These are phyloP conservation scores for Etheostoma nigrum DNA, from an alignment of 2,797 vertebrate species.

Conservation along the genomic window DNA sequence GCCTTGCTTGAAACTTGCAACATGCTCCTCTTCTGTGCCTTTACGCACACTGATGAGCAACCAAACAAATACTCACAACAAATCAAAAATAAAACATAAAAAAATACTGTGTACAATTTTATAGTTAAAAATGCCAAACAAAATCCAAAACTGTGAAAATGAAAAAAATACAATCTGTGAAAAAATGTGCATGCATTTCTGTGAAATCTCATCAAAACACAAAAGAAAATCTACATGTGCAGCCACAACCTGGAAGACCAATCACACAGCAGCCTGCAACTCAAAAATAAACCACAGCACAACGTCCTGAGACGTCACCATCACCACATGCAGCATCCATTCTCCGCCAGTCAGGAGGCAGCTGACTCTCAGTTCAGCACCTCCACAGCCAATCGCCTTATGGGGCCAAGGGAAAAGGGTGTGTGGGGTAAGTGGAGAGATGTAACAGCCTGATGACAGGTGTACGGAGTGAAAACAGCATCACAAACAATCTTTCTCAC, in stretches of 20 bases:
- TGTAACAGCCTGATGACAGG: conserved; percentile 22
- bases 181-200: conserved; percentile 53
- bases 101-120: conserved; percentile 17
- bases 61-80: conserved; percentile 34
- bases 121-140: conserved; percentile 36
- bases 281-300: conserved; percentile 61
- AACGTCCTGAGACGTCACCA: conserved; percentile 44
- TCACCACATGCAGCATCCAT: conserved; percentile 74
- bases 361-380: conserved; percentile 38
- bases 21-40: conserved; percentile 46
- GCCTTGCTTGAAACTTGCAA: conserved; percentile 39
- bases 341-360: conserved; percentile 44
- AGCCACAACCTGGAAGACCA: conserved; percentile 31
- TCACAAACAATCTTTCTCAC: conserved; percentile 9
- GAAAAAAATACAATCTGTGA: conserved; percentile 19
- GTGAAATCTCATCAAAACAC: conserved; percentile 47
- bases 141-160: conserved; percentile 30
- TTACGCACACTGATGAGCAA: conserved; percentile 10
- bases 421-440: conserved; percentile 21
- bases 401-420: conserved; percentile 15
- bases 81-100: conserved; percentile 43
- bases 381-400: conserved; percentile 26
- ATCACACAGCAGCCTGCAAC: conserved; percentile 53
- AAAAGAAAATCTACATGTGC: conserved; percentile 35
- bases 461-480: conserved; percentile 16